Evolutionary conservation across 1,140 invertebrate species (phyloP).

Genomic region (Chlorops oryzae): DNA sequence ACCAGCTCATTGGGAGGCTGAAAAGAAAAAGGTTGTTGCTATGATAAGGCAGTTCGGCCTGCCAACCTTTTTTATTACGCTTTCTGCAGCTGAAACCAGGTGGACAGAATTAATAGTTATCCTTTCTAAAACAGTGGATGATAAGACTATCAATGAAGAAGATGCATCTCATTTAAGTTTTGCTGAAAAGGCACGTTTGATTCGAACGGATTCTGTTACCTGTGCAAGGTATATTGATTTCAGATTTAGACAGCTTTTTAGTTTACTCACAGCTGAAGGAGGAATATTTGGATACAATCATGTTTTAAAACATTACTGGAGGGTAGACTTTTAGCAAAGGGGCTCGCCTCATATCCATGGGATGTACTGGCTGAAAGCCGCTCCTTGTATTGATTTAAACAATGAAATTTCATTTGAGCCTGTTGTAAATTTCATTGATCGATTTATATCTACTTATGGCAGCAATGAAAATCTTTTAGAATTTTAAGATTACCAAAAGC

Average conservation of each 20-base stretch:
- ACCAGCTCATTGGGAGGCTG: conserved; percentile 21
- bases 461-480: neutral
- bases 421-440: conserved; percentile 18
- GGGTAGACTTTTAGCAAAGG: conserved; percentile 49
- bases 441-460: conserved; percentile 12
- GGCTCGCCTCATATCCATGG: conserved; percentile 49
- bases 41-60: conserved; percentile 26
- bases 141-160: conserved; percentile 5
- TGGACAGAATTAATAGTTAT: conserved; percentile 25
- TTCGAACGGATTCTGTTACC: conserved; percentile 10
- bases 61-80: conserved; percentile 26
- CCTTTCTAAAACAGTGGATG: conserved; percentile 17
- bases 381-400: conserved; percentile 30
- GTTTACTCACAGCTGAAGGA: conserved; percentile 3
- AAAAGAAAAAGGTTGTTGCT: conserved; percentile 23
- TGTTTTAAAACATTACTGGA: conserved; percentile 26
- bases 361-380: conserved; percentile 45
- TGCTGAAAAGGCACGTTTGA: conserved; percentile 2
- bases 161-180: neutral
- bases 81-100: conserved; percentile 23
- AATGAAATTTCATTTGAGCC: conserved; percentile 25
- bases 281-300: conserved; percentile 16
- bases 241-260: conserved; percentile 8
- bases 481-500: conserved; percentile 6
- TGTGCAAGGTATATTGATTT: conserved; percentile 13